Base-by-base conservation (phyloP, 2,797 vertebrate genomes). In the Morus bassanus region DNA sequence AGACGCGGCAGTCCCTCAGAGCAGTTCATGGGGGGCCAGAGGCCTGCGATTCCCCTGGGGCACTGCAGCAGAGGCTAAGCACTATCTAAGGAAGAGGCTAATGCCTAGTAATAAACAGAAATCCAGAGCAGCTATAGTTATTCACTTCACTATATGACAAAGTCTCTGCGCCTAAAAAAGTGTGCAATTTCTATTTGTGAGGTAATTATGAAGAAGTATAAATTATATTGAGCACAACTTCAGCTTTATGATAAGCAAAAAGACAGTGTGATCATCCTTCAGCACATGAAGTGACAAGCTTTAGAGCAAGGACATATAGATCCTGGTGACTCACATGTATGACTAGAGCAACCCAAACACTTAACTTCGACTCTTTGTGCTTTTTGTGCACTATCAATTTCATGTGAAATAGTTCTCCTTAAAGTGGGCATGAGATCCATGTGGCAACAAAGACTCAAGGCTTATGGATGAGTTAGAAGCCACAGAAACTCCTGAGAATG, bases 1-100 rank as follows among this genome's bases (percentile, higher is more conserved):
- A 53, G 57, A 37, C 0, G 5, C 10, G 18, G 11, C 33, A 73
- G 72, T 35, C 13, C 39, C 41, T 50, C 0, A 0, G 24, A 33
- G 18, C 61, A 84, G 46, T n/a, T 87, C 41, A 7, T 15, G 0
- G 0, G 37, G n/a, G 33, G 19, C 41, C 37, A 77, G 59, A 0
- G 2, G 53, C 65, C n/a, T 87, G 37, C 8, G 5, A 4, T 51
- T 45, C n/a, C n/a, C 11, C 3, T 0, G 0, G 31, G 18, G 28
- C 74, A 39, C n/a, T 48, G 65, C 54, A 50, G 76, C 70, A 50
- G 61, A 77, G 22, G 28, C 28, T n/a, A 64, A 30, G 50, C 50
- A 53, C 41, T 25, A 46, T 46, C 28, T 41, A 23, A 77, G 19
- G 56, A 60, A 89, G 41, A 89, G n/a, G 9, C 4, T 14, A 61